Evolutionary conservation across 2,888 invertebrate species (phyloP).

Genomic region (Pachycephus smyrnensis): DNA sequence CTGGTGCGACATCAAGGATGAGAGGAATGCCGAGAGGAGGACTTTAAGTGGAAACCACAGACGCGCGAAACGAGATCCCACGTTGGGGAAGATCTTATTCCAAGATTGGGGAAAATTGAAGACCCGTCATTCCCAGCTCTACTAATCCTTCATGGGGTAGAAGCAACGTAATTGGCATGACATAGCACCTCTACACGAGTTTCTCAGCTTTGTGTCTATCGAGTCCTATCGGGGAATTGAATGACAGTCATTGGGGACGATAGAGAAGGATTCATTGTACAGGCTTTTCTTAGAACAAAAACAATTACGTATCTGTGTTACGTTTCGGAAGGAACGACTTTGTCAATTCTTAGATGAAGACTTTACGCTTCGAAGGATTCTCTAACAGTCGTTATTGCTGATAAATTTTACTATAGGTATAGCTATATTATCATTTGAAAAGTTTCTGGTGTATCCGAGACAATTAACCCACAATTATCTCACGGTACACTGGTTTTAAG

Average conservation of each 20-base stretch:
- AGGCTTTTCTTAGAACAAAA: neutral
- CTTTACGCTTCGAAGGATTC: neutral
- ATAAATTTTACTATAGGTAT: neutral
- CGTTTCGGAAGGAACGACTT: neutral
- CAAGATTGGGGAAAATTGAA: slow-evolving; percentile 22
- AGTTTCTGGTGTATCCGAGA: neutral
- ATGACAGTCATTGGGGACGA: too few species aligned
- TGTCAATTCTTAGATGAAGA: neutral
- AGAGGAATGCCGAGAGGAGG: slow-evolving; percentile 3
- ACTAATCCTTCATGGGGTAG: slow-evolving; percentile 3
- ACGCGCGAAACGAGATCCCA: slow-evolving; percentile 3
- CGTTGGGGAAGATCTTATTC: slow-evolving; percentile 13
- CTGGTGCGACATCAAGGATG: neutral
- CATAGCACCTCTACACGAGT: neutral
- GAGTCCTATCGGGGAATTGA: neutral
- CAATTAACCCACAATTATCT: neutral
- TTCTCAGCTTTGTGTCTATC: neutral
- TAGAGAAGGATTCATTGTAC: neutral
- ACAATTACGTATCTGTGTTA: too few species aligned
- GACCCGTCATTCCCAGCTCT: slow-evolving; percentile 23
- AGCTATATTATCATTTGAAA: neutral
- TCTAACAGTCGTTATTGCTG: neutral
- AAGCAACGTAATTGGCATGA: neutral
- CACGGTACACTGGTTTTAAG: neutral
- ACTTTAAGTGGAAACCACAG: slow-evolving; percentile 6